Conservation (phyloP, 2,888 invertebrate species). For the Germaria angustata region DNA sequence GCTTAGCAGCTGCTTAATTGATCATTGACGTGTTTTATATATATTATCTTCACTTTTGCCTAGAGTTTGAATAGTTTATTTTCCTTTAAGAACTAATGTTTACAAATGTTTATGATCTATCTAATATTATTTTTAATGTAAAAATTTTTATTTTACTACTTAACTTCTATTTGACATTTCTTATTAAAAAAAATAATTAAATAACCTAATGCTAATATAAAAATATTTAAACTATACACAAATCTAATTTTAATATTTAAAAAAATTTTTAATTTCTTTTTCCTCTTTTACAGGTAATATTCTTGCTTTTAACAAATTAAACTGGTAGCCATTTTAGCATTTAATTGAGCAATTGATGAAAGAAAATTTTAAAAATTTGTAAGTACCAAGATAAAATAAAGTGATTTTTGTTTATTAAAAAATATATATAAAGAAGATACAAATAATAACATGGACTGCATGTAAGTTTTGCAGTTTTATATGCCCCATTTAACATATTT, state of each 20-base stretch:
- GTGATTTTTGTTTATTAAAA: neutral
- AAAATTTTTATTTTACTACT: too few relatives aligned
- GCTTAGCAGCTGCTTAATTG: too few relatives aligned
- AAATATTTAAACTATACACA: neutral
- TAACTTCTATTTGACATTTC: too few relatives aligned
- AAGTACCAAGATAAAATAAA: slow-evolving; percentile 7
- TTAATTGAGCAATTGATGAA: neutral
- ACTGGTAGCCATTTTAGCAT: slow-evolving; percentile 4
- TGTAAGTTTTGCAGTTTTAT: slow-evolving; percentile 32
- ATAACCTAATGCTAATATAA: too few relatives aligned
- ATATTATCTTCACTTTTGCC: too few relatives aligned
- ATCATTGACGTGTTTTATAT: too few relatives aligned
- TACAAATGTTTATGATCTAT: too few relatives aligned
- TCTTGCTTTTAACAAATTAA: neutral
- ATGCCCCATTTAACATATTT: slow-evolving; percentile 48
- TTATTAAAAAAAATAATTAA: too few relatives aligned
- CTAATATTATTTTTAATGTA: too few relatives aligned
- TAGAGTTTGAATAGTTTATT: too few relatives aligned
- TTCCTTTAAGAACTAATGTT: too few relatives aligned
- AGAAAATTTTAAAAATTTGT: slow-evolving; percentile 18
- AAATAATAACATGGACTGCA: slow-evolving; percentile 14
- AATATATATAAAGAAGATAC: neutral
- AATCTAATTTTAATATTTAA: neutral
- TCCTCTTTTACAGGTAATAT: slow-evolving; percentile 34
- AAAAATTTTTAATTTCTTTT: neutral